phyloP scores from a whole-genome alignment of 2,888 invertebrate species.

The Papilio demoleus region DNA sequence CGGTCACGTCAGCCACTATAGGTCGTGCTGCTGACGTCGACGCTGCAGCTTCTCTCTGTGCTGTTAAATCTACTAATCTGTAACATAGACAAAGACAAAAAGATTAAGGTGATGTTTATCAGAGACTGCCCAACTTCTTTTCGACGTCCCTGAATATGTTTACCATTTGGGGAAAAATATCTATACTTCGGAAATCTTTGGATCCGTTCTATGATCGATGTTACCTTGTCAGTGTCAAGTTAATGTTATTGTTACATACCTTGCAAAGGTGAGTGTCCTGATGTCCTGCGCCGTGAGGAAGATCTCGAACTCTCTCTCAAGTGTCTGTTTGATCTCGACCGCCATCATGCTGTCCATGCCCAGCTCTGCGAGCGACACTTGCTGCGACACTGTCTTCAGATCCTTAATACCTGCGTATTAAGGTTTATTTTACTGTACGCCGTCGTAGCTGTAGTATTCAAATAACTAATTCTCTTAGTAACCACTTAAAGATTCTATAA shows the following conservation, averaged over 20 bases:
- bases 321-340: constrained; percentile 96
- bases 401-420: constrained; percentile 82
- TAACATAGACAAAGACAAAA: too few species aligned
- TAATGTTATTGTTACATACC: constrained; percentile 57
- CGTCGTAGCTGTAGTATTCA: too few species aligned
- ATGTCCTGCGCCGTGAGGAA: constrained; percentile 94
- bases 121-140: too few species aligned
- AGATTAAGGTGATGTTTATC: background rate
- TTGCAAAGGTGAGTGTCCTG: constrained; percentile 90
- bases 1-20: constrained; percentile 52
- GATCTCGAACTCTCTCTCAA: constrained; percentile 95
- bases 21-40: constrained; percentile 64
- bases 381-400: constrained; percentile 87
- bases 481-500: too few species aligned
- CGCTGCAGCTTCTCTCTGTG: constrained; percentile 74
- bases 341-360: constrained; percentile 99
- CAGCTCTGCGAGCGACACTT: constrained; percentile 92
- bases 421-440: constrained; percentile 27
- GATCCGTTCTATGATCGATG: background rate
- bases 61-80: constrained; percentile 81
- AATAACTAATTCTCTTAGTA: too few species aligned
- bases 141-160: too few species aligned
- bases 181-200: background rate
- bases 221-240: background rate
- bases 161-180: too few species aligned